phyloP scores from a whole-genome alignment of 2,113 vertebrate genomes.

The Elgaria multicarinata region DNA sequence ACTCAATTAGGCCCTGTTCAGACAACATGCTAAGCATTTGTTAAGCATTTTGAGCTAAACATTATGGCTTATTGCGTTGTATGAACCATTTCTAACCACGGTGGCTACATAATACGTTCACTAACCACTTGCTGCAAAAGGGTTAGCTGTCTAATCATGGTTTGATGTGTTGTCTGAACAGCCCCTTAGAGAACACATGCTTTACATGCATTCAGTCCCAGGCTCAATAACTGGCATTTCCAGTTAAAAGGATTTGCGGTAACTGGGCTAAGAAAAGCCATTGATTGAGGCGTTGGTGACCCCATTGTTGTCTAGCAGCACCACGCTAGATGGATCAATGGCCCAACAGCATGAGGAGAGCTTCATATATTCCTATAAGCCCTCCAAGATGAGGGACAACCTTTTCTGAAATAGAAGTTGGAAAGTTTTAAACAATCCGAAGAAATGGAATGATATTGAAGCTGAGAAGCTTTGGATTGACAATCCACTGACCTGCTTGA shows the following conservation, averaged over 20 bases:
- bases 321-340: background rate
- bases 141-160: too few species aligned
- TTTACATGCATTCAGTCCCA: background rate
- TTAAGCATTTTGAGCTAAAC: too few species aligned
- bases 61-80: too few species aligned
- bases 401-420: background rate
- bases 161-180: too few species aligned
- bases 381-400: background rate
- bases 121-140: too few species aligned
- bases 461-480: background rate
- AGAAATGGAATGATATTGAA: background rate
- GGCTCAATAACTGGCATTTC: background rate
- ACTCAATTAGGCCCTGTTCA: too few species aligned
- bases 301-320: background rate
- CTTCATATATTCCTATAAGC: background rate
- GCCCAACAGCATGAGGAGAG: background rate
- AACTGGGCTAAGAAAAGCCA: background rate
- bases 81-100: too few species aligned
- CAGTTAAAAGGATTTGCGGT: background rate
- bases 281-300: background rate
- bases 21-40: too few species aligned
- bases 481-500: slow-evolving; percentile 88
- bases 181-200: too few species aligned
- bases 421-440: background rate
- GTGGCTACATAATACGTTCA: too few species aligned